Conservation (phyloP, 1,140 invertebrate species). For the Drosophila repleta region DNA sequence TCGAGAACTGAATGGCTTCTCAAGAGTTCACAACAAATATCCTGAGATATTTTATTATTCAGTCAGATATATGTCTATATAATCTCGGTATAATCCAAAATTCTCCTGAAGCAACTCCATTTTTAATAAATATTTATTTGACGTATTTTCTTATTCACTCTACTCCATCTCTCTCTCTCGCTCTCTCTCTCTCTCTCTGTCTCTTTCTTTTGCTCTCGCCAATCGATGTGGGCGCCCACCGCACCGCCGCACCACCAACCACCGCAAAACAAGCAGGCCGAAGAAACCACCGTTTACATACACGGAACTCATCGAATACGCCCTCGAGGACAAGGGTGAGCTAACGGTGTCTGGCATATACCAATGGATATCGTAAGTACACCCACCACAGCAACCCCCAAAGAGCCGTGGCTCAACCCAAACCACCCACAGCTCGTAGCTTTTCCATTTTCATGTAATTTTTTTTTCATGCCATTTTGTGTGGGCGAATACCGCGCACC, state of each 20-base stretch:
- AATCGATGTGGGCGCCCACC: conserved; percentile 58
- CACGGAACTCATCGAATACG: conserved; percentile 94
- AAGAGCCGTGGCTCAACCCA: background rate
- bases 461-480: conserved; percentile 7
- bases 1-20: too few species aligned
- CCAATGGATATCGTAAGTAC: conserved; percentile 95
- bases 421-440: conserved; percentile 1
- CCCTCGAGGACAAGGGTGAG: conserved; percentile 91
- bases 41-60: too few species aligned
- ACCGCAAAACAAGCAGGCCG: conserved; percentile 83
- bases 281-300: conserved; percentile 94
- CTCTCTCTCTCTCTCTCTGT: background rate
- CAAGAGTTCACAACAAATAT: too few species aligned
- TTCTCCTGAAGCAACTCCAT: conserved; percentile 1
- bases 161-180: background rate
- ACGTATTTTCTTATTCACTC: background rate
- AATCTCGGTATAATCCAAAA: too few species aligned
- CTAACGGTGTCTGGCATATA: conserved; percentile 95
- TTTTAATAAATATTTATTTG: conserved; percentile 18
- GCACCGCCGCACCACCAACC: conserved; percentile 37
- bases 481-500: conserved; percentile 5
- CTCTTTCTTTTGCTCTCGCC: conserved; percentile 17
- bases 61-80: too few species aligned
- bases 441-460: too few species aligned
- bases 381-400: conserved; percentile 14